Conservation (phyloP, 92 coral and sea anemone genomes). For the Porites rus region DNA sequence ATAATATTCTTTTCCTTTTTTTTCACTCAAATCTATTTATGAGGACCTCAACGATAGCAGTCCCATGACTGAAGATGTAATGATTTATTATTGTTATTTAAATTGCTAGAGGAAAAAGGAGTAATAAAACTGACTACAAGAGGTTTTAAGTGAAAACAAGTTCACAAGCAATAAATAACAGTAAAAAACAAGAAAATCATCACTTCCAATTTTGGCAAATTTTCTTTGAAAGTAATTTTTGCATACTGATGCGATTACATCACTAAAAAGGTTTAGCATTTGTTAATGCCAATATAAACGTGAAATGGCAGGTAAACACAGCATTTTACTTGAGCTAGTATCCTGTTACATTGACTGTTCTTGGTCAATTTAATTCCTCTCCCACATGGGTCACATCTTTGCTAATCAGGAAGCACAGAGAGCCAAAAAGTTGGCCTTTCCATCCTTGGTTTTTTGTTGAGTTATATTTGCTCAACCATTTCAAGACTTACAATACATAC, state of each 20-base stretch:
- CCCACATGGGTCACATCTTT: no score
- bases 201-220: not conserved
- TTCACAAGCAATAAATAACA: not conserved
- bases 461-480: not conserved
- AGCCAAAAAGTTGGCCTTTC: no score
- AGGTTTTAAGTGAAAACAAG: not conserved
- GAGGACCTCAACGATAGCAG: no score
- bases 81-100: no score
- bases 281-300: not conserved
- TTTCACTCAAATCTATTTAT: no score
- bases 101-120: not conserved
- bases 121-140: not conserved
- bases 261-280: not conserved
- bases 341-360: no score
- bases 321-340: not conserved
- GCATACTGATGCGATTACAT: not conserved
- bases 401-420: no score
- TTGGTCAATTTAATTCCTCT: no score
- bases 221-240: not conserved
- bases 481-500: no score
- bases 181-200: not conserved
- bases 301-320: not conserved
- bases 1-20: no score
- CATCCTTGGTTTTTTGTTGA: not conserved
- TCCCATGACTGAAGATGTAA: no score